phyloP scores from a whole-genome alignment of 2,888 invertebrate genomes.

The Drosophila antonietae region DNA sequence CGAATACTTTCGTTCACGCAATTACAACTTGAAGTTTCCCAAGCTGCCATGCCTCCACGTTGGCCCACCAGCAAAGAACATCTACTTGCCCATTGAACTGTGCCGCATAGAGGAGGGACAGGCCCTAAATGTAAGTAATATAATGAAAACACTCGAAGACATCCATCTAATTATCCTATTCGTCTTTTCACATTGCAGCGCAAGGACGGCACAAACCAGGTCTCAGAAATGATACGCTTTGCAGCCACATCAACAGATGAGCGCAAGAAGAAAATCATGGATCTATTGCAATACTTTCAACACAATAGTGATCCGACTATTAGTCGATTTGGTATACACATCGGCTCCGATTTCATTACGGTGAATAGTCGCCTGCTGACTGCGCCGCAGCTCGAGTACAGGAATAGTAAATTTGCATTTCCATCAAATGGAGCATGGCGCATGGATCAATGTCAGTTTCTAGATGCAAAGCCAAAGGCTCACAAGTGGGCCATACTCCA shows the following conservation, averaged over 20 bases:
- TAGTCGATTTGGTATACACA: slow-evolving; percentile 92
- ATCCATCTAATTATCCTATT: background rate
- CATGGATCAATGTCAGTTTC: slow-evolving; percentile 56
- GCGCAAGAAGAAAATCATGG: slow-evolving; percentile 92
- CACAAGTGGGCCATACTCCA: slow-evolving; percentile 79
- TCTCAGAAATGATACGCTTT: slow-evolving; percentile 92
- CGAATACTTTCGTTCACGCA: slow-evolving; percentile 73
- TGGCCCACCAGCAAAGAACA: slow-evolving; percentile 88
- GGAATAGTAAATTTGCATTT: slow-evolving; percentile 26
- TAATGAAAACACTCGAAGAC: background rate
- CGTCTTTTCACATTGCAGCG: slow-evolving; percentile 48
- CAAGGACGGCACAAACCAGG: slow-evolving; percentile 93
- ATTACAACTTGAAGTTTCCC: slow-evolving; percentile 86
- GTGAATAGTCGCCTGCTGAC: slow-evolving; percentile 91
- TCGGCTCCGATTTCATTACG: slow-evolving; percentile 90
- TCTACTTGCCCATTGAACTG: slow-evolving; percentile 93
- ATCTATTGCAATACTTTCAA: slow-evolving; percentile 78
- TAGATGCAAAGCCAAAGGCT: slow-evolving; percentile 31
- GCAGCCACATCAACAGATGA: slow-evolving; percentile 93
- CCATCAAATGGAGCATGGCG: slow-evolving; percentile 75
- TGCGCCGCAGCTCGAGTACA: slow-evolving; percentile 90
- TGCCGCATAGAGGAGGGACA: slow-evolving; percentile 92
- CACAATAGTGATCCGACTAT: slow-evolving; percentile 86
- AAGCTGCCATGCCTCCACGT: slow-evolving; percentile 94
- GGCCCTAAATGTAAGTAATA: slow-evolving; percentile 85